Evolutionary conservation across 2,797 vertebrate species (phyloP), one percentile per base, ranked within the genome.

Genomic region (Miichthys miiuy): DNA sequence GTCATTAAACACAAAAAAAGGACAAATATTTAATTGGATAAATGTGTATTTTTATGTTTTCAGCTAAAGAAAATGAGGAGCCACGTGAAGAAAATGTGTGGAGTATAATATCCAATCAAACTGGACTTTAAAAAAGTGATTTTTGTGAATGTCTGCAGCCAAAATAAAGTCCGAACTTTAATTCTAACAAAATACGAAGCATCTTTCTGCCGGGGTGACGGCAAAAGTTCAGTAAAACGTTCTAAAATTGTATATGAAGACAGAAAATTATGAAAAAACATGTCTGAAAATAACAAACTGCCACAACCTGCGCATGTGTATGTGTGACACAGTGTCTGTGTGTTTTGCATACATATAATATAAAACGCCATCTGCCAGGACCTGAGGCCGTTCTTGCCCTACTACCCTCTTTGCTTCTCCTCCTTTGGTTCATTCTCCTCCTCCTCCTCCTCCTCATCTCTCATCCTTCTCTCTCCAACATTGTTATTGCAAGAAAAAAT

Each of bases 351-450:
- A 90, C 87, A 92, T 88, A 90, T 91, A 82, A 91, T 85, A 92
- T 92, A 87, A 90, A 93, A 89, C 86, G 72, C 95, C 94, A 96
- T 96, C 95, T 96, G 95, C 90, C 90, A 93, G 87, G 92, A 94
- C 95, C 95, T 89, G 90, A 88, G 94, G 95, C 95, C 89, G 77
- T 96, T 95, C 93, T 94, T 95, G 94, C 91, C 95, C 95, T 94
- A 95, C 93, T 95, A 94, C 90, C 94, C 94, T 93, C 89, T 86
- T 93, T 93, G 92, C 87, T 82, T 90, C 72, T 84, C 77, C 66
- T 83, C 56, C 77, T 83, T 77, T 68, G 77, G 69, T 81, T 88
- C 47, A 62, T 83, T 87, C 85, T 68, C 60, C 77, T 74, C 54
- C 76, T 77, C 83, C 77, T 75, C 57, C 76, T 77, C 82, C 34